Conservation (phyloP, 2,888 invertebrate species). For the Drosophila ezoana region DNA sequence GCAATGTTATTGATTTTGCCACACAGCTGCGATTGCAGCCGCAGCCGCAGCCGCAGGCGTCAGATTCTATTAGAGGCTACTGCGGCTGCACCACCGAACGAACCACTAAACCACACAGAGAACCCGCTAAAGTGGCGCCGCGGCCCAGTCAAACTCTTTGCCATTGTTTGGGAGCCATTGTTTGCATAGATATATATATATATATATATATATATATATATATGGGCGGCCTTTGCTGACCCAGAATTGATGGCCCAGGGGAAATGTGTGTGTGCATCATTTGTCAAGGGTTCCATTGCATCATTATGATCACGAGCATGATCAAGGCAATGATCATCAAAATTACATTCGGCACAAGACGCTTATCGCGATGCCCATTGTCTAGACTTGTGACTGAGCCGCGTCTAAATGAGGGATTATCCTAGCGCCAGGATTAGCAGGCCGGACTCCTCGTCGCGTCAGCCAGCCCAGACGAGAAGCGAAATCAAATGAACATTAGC, state of each 20-base stretch:
- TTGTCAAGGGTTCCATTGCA: constrained; percentile 46
- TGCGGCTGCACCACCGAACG: constrained; percentile 23
- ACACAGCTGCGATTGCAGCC: constrained; percentile 59
- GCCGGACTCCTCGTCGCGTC: constrained; percentile 13
- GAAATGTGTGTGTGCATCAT: constrained; percentile 40
- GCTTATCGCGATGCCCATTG: constrained; percentile 68
- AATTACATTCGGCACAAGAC: constrained; percentile 46
- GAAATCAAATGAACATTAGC: constrained; percentile 79
- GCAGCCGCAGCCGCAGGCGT: constrained; percentile 57
- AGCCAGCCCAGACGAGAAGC: constrained; percentile 55
- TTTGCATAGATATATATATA: constrained; percentile 3
- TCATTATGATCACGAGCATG: constrained; percentile 12
- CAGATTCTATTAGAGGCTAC: constrained; percentile 57
- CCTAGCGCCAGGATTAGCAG: constrained; percentile 76
- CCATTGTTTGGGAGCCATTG: constrained; percentile 49
- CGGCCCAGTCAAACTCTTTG: constrained; percentile 18
- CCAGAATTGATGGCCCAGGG: constrained; percentile 53
- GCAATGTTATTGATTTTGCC: constrained; percentile 58
- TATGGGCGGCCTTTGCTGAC: constrained; percentile 54
- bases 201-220: constrained; percentile 1
- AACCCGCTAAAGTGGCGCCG: constrained; percentile 28
- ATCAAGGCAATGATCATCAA: constrained; percentile 31
- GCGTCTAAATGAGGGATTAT: constrained; percentile 76
- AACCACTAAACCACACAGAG: neutral
- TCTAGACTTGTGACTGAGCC: constrained; percentile 79